Percentiles rank a stretch among this genome's conserved stretches.
Evolutionary conservation across 2,113 vertebrate species (phyloP).

Genomic region (Rhinolophus sinicus): DNA sequence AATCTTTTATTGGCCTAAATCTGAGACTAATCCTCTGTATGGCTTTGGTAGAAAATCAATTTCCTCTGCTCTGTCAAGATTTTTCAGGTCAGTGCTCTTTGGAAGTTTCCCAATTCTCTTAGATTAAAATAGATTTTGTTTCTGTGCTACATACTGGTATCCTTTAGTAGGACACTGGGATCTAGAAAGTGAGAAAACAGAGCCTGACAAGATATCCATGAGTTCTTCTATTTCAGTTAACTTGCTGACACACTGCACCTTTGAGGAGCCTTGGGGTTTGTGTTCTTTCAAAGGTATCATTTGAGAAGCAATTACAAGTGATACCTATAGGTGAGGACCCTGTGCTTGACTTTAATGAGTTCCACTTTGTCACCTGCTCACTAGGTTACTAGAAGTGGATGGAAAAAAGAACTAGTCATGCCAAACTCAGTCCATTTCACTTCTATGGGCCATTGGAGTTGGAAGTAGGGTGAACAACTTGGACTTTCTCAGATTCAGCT

Average conservation of each 20-base stretch:
- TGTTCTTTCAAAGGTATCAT: constrained; percentile 56
- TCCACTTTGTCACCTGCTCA: constrained; percentile 24
- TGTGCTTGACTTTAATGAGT: constrained; percentile 36
- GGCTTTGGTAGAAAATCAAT: constrained; percentile 83
- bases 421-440: not conserved
- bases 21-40: constrained; percentile 79
- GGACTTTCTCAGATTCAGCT: constrained; percentile 30
- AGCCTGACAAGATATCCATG: not conserved
- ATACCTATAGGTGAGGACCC: constrained; percentile 3
- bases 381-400: not conserved
- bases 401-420: not conserved
- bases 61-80: constrained; percentile 81
- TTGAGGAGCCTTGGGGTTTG: constrained; percentile 54
- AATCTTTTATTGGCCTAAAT: constrained; percentile 80
- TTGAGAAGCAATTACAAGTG: constrained; percentile 57
- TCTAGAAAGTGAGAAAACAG: constrained; percentile 62
- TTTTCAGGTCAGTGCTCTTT: constrained; percentile 80
- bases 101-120: constrained; percentile 77
- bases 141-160: constrained; percentile 68
- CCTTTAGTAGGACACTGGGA: constrained; percentile 60
- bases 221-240: constrained; percentile 62
- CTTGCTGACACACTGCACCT: constrained; percentile 35
- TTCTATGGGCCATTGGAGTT: not conserved
- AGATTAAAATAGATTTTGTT: constrained; percentile 70
- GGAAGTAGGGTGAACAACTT: not conserved